These are phyloP conservation scores for Paedocypris micromegethes DNA, from an alignment of 2,797 vertebrate species.

Conservation along the genomic window DNA sequence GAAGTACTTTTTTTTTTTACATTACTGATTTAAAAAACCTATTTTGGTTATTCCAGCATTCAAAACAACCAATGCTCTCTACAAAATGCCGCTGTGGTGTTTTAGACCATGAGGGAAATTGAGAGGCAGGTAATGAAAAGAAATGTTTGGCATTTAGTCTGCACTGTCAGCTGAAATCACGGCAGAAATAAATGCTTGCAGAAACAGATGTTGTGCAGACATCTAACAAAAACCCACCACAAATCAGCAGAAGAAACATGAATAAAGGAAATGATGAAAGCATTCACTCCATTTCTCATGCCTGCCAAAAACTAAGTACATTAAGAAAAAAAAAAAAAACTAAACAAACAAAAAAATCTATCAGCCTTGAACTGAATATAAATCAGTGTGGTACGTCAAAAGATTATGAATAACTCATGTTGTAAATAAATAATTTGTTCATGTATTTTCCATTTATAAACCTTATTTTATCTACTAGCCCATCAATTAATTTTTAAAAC, in stretches of 20 bases:
- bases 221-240: conserved; percentile 8
- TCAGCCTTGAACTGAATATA: conserved; percentile 5
- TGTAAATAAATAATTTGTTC: conserved; percentile 1
- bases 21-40: conserved; percentile 38
- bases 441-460: no score
- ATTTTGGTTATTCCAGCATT: conserved; percentile 41
- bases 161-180: conserved; percentile 35
- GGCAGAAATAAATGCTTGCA: conserved; percentile 39
- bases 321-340: not conserved
- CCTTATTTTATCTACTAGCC: no score
- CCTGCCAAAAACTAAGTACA: conserved; percentile 21
- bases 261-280: conserved; percentile 26
- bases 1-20: not conserved
- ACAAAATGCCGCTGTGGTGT: conserved; percentile 34
- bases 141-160: conserved; percentile 41
- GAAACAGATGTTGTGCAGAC: conserved; percentile 43
- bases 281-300: conserved; percentile 18
- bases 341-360: not conserved
- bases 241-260: conserved; percentile 26
- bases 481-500: no score
- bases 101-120: conserved; percentile 34
- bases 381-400: conserved; percentile 9
- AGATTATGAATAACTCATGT: not conserved
- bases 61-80: conserved; percentile 46
- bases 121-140: conserved; percentile 44